A percentile compares a stretch with the other conserved stretches of the same genome.
These are phyloP conservation scores for Tauraco hartlaubi DNA, from an alignment of 2,797 vertebrate species.

Conservation along the genomic window DNA sequence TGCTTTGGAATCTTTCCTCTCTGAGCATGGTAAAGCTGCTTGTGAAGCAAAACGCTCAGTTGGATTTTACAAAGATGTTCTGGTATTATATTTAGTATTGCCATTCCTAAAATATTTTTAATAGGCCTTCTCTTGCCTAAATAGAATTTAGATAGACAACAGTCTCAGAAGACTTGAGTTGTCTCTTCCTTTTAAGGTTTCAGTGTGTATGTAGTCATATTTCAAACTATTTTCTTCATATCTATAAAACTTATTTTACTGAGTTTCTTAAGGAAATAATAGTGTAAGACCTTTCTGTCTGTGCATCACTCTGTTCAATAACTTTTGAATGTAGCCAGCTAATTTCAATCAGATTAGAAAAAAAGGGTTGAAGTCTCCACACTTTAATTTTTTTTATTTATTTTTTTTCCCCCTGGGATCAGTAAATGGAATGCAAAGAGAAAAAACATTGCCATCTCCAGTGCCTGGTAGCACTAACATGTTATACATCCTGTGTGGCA, in stretches of 20 bases:
- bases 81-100: background rate
- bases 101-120: background rate
- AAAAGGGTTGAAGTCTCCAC: background rate
- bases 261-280: background rate
- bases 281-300: background rate
- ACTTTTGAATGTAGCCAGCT: background rate
- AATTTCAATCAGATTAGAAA: background rate
- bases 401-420: rapidly evolving
- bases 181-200: background rate
- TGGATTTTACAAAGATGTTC: background rate
- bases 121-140: background rate
- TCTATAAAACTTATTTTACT: background rate
- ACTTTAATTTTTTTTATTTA: background rate
- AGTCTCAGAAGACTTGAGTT: background rate
- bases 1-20: background rate
- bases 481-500: background rate
- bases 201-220: background rate
- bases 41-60: background rate
- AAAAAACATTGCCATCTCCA: background rate
- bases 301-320: background rate
- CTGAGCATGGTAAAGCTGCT: background rate
- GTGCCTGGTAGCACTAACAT: background rate
- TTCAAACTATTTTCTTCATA: background rate
- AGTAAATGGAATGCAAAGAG: background rate
- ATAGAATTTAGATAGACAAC: background rate